phyloP scores from a whole-genome alignment of 1,140 invertebrate species.

The Akabosia matsudoensis region DNA sequence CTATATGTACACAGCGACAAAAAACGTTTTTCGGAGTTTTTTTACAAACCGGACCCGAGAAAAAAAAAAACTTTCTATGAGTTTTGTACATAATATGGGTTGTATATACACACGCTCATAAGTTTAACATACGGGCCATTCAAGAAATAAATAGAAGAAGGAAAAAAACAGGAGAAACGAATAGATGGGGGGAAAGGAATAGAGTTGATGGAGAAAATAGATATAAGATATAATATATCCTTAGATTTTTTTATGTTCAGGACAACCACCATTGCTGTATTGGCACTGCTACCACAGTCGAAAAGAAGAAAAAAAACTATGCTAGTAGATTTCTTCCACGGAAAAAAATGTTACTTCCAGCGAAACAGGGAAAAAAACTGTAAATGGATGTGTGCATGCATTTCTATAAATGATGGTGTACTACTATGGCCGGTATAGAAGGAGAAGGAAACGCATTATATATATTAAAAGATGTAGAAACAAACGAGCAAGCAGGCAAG shows the following conservation, averaged over 20 bases:
- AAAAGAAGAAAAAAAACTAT: too few relatives aligned
- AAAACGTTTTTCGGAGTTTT: too few relatives aligned
- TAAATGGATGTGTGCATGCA: background rate
- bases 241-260: background rate
- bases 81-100: background rate
- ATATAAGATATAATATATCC: slow-evolving; percentile 22
- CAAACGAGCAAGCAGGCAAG: background rate
- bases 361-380: background rate
- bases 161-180: background rate
- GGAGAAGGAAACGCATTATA: too few relatives aligned
- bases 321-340: too few relatives aligned
- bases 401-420: background rate
- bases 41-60: slow-evolving; percentile 4
- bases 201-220: slow-evolving; percentile 13
- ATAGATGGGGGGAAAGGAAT: slow-evolving; percentile 12
- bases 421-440: background rate
- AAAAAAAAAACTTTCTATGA: background rate
- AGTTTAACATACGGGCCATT: background rate
- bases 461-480: too few relatives aligned
- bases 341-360: background rate
- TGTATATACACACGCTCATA: background rate
- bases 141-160: background rate
- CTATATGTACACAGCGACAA: too few relatives aligned
- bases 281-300: too few relatives aligned
- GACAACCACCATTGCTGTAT: background rate